Evolutionary conservation across 53 echinoderm and acorn worm species (phyloP), one percentile per base, ranked within the genome.

Genomic region (Luidia sarsii): DNA sequence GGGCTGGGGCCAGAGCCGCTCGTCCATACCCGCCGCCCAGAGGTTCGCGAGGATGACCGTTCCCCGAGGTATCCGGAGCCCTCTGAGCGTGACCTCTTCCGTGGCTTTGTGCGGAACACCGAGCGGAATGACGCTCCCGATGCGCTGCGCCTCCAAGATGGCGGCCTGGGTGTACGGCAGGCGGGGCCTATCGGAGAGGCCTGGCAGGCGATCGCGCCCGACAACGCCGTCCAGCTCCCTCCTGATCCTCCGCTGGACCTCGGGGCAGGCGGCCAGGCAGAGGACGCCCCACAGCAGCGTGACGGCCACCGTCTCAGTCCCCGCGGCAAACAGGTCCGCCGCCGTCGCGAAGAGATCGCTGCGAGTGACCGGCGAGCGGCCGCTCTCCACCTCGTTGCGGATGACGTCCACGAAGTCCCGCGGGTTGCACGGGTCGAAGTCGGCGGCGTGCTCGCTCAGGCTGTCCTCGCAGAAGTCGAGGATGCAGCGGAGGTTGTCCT

Each of bases 71-170:
- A 85, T 85, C 38, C 65, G 27, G 20, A 75, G 65, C 8, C 64
- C 75, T 33, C 75, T 51, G 21, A 85, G 50, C 22, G 64, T 75
- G 13, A 85, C 37, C 36, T 64, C 53, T 15, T 28, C 33, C 1
- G 64, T 48, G 3, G 85, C 85, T 24, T 64, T 39, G 37, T 85
- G 85, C 3, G 85, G 85, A 14, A 70, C 75, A 37, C 85, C 85
- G 13, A 85, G 53, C 38, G 85, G 85, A 37, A 74, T 75, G 34
- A 85, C 62, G 49, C 22, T 51, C 2, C 85, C 74, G 25, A 85
- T 75, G 11, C 85, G 46, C n/a, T 70, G 45, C 4, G 75, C 62
- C 52, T 85, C 85, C 21, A 46, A 41, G 60, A 85, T 62, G 1
- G 85, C 30, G 16, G 85, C 77, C 23, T 52, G 65, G 0, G 77